Conservation (phyloP, 2,113 vertebrate genomes). For the Pterocles gutturalis region DNA sequence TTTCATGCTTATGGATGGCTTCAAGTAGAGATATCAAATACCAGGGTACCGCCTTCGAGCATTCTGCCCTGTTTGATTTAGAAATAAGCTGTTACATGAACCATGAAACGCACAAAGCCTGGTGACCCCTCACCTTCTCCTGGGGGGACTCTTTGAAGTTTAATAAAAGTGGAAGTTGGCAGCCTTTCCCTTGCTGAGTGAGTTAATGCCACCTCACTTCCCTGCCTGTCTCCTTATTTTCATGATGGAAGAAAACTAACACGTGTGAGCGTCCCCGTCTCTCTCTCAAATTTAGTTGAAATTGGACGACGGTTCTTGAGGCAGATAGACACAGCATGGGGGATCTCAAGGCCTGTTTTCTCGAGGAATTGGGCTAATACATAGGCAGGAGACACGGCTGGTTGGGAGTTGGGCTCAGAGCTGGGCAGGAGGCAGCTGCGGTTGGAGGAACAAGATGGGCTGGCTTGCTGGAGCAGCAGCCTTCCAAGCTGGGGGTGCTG, state of each 20-base stretch:
- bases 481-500: not conserved
- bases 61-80: not conserved
- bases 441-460: accelerated
- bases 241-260: not conserved
- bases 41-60: not conserved
- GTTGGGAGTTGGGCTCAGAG: not conserved
- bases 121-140: conserved; percentile 31
- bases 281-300: not conserved
- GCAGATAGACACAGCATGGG: not conserved
- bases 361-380: not conserved
- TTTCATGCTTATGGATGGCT: not conserved
- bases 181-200: not conserved
- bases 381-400: not conserved
- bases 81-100: conserved; percentile 18
- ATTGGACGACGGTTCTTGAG: not conserved
- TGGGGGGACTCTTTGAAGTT: conserved; percentile 12
- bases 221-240: not conserved
- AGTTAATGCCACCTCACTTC: not conserved
- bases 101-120: not conserved
- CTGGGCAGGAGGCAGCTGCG: not conserved
- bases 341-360: not conserved
- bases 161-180: conserved; percentile 10
- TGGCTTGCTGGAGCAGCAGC: not conserved
- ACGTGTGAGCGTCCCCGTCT: not conserved
- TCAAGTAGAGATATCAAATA: not conserved